Conservation (phyloP, 2,797 vertebrate species). For the Ataeniobius toweri region DNA sequence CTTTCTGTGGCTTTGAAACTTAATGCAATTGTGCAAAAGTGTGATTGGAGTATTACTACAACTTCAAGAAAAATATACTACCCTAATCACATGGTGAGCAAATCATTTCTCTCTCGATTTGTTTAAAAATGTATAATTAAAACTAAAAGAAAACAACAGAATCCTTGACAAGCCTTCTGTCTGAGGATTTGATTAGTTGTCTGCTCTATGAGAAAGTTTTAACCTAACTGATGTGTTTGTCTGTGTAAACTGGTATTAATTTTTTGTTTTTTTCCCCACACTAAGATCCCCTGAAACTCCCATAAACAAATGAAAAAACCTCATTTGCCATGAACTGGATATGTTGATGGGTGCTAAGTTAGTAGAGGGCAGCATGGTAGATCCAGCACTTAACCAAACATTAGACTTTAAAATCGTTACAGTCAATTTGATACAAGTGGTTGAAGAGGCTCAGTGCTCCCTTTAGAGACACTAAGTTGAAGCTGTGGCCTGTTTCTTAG, state of each 20-base stretch:
- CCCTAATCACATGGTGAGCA: too few species aligned
- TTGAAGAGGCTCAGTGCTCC: constrained; percentile 35
- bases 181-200: background rate
- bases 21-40: too few species aligned
- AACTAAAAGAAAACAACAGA: background rate
- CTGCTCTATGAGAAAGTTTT: background rate
- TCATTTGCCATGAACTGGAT: constrained; percentile 17
- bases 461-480: constrained; percentile 54
- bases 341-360: constrained; percentile 7
- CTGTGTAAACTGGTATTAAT: background rate
- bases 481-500: constrained; percentile 40
- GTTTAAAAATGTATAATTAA: background rate
- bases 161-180: background rate
- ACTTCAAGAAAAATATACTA: too few species aligned
- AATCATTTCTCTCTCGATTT: too few species aligned
- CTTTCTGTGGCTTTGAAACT: too few species aligned
- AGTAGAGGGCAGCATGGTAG: constrained; percentile 42
- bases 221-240: background rate
- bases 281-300: constrained; percentile 41
- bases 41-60: too few species aligned
- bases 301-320: constrained; percentile 61
- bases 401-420: constrained; percentile 61
- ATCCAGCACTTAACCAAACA: constrained; percentile 56
- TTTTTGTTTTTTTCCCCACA: constrained; percentile 5
- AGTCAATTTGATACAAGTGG: constrained; percentile 48